Percentiles rank a stretch among this genome's conserved stretches.
phyloP scores from a whole-genome alignment of 2,888 invertebrate species.

The Belgica antarctica region DNA sequence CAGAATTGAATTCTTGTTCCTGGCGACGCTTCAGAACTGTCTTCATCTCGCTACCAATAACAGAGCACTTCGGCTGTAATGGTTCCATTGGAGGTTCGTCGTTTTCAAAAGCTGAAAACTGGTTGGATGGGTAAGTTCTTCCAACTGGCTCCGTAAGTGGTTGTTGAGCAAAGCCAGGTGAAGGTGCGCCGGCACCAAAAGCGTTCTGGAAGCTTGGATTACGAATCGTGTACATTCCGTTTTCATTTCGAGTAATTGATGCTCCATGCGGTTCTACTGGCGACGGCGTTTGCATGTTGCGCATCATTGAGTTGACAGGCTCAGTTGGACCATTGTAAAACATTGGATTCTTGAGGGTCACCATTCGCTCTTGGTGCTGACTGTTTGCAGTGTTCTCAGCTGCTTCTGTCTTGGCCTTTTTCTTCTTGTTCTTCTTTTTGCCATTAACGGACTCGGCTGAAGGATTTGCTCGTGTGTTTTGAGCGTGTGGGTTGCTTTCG shows the following conservation, averaged over 20 bases:
- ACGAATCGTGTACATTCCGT: constrained; percentile 81
- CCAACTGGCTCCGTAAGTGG: background rate
- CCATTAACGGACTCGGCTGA: constrained; percentile 47
- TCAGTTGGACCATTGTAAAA: constrained; percentile 58
- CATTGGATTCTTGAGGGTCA: constrained; percentile 75
- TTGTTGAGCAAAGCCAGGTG: background rate
- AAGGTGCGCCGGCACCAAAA: background rate
- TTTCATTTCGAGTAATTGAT: constrained; percentile 67
- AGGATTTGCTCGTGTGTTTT: constrained; percentile 44
- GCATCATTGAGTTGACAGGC: constrained; percentile 44
- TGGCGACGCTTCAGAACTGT: constrained; percentile 51
- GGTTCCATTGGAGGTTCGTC: background rate
- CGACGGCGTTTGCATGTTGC: constrained; percentile 49
- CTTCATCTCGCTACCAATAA: constrained; percentile 55
- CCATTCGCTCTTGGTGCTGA: constrained; percentile 56
- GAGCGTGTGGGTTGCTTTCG: constrained; percentile 47
- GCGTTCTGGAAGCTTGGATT: constrained; percentile 62
- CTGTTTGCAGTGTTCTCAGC: background rate
- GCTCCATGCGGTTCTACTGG: constrained; percentile 58
- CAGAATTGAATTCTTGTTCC: constrained; percentile 44
- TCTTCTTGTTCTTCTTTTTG: constrained; percentile 60
- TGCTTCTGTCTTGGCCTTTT: constrained; percentile 48
- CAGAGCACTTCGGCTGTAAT: constrained; percentile 50
- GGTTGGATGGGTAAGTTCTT: background rate
- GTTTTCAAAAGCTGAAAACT: background rate